Evolutionary conservation across 2,888 invertebrate genomes (phyloP).

Genomic region (Drosophila meridionalis): DNA sequence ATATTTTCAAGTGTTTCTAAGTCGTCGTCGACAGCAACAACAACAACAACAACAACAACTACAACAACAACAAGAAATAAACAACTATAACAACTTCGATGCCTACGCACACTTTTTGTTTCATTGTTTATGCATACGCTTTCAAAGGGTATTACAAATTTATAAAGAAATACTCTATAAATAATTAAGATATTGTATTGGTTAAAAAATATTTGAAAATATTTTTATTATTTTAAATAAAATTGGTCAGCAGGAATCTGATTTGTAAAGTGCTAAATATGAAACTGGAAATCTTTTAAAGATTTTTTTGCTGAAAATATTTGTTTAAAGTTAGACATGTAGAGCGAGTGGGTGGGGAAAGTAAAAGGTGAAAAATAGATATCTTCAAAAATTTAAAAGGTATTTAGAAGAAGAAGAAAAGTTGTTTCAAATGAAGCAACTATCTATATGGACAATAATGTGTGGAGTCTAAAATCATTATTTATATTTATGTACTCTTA

Average conservation of each 20-base stretch:
- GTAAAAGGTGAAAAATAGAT: neutral
- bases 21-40: constrained; percentile 34
- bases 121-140: constrained; percentile 24
- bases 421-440: neutral
- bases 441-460: too few relatives aligned
- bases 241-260: neutral
- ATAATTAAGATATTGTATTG: neutral
- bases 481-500: too few relatives aligned
- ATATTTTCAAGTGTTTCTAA: constrained; percentile 71
- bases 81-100: constrained; percentile 48
- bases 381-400: neutral
- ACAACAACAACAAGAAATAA: constrained; percentile 12
- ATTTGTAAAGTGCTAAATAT: neutral
- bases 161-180: neutral
- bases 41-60: constrained; percentile 23
- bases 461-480: too few relatives aligned
- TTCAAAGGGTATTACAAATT: constrained; percentile 8
- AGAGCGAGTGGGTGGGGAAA: neutral
- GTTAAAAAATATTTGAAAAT: neutral
- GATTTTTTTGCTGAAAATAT: neutral
- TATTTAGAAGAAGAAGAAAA: neutral
- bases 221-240: neutral
- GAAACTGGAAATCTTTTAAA: neutral
- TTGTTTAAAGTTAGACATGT: neutral
- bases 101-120: constrained; percentile 62